phyloP scores from a whole-genome alignment of 2,113 vertebrate species.

The Saimiri boliviensis region DNA sequence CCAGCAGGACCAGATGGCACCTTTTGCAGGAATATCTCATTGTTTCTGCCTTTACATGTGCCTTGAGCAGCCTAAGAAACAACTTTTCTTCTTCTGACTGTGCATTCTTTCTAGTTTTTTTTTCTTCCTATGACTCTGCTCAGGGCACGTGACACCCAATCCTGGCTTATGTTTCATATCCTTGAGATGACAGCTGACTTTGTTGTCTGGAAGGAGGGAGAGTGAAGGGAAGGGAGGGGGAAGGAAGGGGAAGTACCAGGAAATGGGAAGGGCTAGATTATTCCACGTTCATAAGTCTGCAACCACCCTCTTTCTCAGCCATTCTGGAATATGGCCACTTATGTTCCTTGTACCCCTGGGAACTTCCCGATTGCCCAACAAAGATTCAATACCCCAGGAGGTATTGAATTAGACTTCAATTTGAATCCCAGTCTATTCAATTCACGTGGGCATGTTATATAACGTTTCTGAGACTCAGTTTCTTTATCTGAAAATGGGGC shows the following conservation, averaged over 20 bases:
- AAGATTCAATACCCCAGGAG: not conserved
- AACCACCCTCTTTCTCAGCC: not conserved
- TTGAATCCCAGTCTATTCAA: not conserved
- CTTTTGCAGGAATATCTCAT: slow-evolving; percentile 34
- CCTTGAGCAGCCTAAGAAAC: not conserved
- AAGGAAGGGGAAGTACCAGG: not conserved
- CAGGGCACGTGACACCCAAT: not conserved
- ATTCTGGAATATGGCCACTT: not conserved
- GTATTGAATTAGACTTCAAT: not conserved
- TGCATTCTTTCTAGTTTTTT: not conserved
- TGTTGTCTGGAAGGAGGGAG: not conserved
- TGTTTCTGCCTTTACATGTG: not conserved
- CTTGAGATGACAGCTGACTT: slow-evolving; percentile 2
- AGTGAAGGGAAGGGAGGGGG: fast-evolving
- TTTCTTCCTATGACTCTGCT: not conserved
- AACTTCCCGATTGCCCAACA: not conserved
- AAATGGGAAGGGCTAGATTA: not conserved
- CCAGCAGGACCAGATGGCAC: slow-evolving; percentile 65
- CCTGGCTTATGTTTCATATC: not conserved
- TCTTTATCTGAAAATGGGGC: not conserved
- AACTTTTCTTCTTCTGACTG: not conserved
- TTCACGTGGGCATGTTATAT: not conserved
- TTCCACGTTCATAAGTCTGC: not conserved
- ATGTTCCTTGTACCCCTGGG: not conserved
- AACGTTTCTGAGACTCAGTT: not conserved